Base-by-base conservation (phyloP, 1,140 invertebrate species). In the Conus ventricosus region DNA sequence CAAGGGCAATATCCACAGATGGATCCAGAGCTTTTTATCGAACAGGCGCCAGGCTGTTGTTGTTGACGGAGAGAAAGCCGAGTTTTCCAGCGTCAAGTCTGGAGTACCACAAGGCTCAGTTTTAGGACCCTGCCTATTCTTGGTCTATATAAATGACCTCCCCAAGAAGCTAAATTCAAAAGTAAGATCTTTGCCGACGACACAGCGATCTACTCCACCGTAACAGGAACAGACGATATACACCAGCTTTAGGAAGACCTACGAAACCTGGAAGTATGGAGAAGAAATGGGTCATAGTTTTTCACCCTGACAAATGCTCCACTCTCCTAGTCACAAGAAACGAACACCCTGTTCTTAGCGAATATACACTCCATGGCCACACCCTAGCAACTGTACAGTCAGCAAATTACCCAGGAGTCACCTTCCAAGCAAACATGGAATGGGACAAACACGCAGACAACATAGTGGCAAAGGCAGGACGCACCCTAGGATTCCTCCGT, bases 111-210 rank as follows among this genome's bases (percentile, higher is more conserved):
- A 88, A 27, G 87, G 57, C 2, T 88, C 67, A 4, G 89, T 87
- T 17, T 67, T 90, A 7, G 90, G 87, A 27, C 89, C 88, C 15
- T 83, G 78, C 54, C 85, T 90, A 13, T 27, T 91, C 81, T 78
- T 89, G 11, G 11, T 82, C 55, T 27, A 89, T 88, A 85, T 85
- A 25, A 85, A 85, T 11, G 84, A 85, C 39, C 17, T 85, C 4
- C 57, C 57, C 17, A 27, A 83, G 5, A n/a, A 27, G 4, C 4
- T 83, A 5, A 20, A 15, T 1, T 54, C 81, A 55, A 23, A 13
- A 83, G 55, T 25, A 63, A 23, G 39, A 55, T 85, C 27, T 85
- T 85, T 75, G 84, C 84, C 2, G 84, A 85, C 27, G 84, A 85
- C 8, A 83, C 51, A 57, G 54, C 51, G 7, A 23, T 85, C 15